Percentiles rank a stretch among this genome's conserved stretches.
These are phyloP conservation scores for Tragelaphus imberbis DNA, from an alignment of 2,113 vertebrate genomes.

Conservation along the genomic window DNA sequence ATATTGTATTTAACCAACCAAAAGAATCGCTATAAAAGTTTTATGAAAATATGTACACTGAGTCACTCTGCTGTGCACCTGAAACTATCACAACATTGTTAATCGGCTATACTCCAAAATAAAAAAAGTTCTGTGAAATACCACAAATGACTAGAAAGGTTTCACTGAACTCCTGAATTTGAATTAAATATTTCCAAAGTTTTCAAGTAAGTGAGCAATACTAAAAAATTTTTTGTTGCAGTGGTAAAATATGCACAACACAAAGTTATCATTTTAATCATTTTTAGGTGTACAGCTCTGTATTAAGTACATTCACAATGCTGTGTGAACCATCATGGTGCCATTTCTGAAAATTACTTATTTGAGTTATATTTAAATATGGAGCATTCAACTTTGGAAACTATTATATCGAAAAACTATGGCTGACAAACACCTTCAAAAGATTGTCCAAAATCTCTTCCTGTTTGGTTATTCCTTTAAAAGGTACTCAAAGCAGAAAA, in stretches of 20 bases:
- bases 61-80: background rate
- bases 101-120: background rate
- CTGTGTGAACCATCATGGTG: background rate
- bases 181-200: background rate
- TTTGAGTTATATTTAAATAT: conserved; percentile 18
- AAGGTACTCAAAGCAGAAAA: background rate
- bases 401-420: background rate
- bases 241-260: background rate
- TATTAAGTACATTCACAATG: background rate
- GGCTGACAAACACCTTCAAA: background rate
- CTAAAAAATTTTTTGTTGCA: background rate
- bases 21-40: background rate
- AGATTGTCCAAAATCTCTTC: conserved; percentile 29
- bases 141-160: background rate
- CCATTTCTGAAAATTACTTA: background rate
- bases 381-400: background rate
- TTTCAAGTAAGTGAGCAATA: background rate
- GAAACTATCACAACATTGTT: background rate
- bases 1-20: background rate
- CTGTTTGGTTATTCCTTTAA: background rate
- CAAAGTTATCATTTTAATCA: background rate
- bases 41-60: background rate
- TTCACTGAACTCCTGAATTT: background rate
- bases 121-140: background rate
- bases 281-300: background rate